Percentiles rank a stretch among this genome's conserved stretches.
Conservation (phyloP, 2,797 vertebrate species). For the Aratinga solstitialis region DNA sequence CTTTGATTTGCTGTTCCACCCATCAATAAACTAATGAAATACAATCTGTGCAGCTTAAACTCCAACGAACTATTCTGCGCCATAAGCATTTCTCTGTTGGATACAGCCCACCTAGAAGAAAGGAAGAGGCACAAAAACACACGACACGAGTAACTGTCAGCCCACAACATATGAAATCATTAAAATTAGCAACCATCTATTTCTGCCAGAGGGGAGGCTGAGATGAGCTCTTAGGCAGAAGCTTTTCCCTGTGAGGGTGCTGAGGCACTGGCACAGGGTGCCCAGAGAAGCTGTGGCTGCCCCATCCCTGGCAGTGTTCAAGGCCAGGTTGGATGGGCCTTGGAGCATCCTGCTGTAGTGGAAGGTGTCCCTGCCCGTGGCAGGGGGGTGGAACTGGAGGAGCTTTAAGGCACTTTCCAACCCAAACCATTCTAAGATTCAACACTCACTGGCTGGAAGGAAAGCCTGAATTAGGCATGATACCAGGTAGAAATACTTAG, state of each 20-base stretch:
- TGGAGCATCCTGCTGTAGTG: background rate
- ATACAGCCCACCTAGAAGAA: constrained; percentile 83
- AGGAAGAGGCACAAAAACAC: background rate
- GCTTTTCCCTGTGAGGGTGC: background rate
- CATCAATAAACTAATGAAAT: constrained; percentile 87
- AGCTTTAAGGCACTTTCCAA: background rate
- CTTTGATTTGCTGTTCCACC: constrained; percentile 85
- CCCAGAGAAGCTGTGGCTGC: no score
- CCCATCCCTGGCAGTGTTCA: no score
- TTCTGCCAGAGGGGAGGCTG: background rate
- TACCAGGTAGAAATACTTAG: background rate
- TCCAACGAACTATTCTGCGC: constrained; percentile 86
- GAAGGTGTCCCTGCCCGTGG: background rate
- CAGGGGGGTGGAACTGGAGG: no score
- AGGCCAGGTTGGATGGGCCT: no score
- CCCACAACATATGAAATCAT: background rate
- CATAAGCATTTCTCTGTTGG: constrained; percentile 87
- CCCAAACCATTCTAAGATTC: background rate
- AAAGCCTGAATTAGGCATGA: background rate
- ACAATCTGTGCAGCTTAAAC: constrained; percentile 85
- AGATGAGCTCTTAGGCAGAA: background rate
- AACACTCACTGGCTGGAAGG: background rate
- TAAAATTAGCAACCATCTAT: background rate
- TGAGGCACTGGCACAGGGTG: background rate
- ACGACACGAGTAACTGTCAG: background rate